Evolutionary conservation across 2,888 invertebrate genomes (phyloP), one percentile per base, ranked within the genome.

Genomic region (Slavum lentiscoides): DNA sequence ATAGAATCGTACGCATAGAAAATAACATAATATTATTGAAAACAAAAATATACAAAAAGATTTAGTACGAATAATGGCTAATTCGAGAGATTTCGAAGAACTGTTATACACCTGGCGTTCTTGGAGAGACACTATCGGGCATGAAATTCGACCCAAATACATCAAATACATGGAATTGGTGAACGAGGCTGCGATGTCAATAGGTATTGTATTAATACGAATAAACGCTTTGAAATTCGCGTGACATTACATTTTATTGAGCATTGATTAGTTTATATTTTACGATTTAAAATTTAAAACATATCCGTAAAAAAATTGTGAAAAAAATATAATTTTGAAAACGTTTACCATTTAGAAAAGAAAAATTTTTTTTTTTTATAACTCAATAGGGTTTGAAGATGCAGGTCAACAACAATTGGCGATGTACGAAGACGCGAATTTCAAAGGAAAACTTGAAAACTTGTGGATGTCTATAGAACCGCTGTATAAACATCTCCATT

Each of bases 401-500:
- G 92, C 92, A 0, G 94, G 94, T 0, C 93, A 93, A 74, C 93
- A 93, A 86, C 93, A 94, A 92, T 88, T 92, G 6, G 90, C 91
- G 13, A 85, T 88, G 0, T 95, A 94, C 86, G 94, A 95, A 84
- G 92, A 92, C 83, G 87, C 88, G 0, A 89, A 91, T 49, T 91
- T 93, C 84, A 89, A 91, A 74, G 87, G 87, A 73, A 89, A 89
- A 84, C 85, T 90, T 59, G 87, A 88, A 0, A 89, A 90, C 84
- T 87, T 90, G 0, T 91, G 91, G 89, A 89, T 89, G 83, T 89
- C 89, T 84, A 86, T 94, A 67, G 89, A 90, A 82, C 94, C 95
- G 0, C 87, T 95, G 0, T 95, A 95, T 86, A 91, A 92, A 84
- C 92, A 94, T 85, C 87, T 96, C 2, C 94, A 95, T 85, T 93